Conservation (phyloP, 2,888 invertebrate species). For the Pristionchus fissidentatus region DNA sequence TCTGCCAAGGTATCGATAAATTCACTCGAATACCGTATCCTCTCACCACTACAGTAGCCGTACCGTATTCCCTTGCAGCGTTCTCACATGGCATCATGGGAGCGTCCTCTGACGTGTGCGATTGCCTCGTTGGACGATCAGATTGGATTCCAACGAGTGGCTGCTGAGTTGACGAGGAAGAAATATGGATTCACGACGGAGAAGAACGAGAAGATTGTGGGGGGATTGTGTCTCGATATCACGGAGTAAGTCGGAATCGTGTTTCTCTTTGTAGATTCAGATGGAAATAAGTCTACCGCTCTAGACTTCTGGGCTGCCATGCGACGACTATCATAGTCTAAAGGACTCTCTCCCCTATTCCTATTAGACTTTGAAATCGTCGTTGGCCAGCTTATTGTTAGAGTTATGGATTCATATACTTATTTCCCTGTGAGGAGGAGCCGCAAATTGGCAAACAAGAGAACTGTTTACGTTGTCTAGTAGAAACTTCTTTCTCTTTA, state of each 20-base stretch:
- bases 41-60: background rate
- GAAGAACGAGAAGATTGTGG: slow-evolving; percentile 62
- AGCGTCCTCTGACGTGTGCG: slow-evolving; percentile 56
- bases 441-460: too few species aligned
- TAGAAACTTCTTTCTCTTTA: too few species aligned
- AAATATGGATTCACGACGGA: slow-evolving; percentile 56
- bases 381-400: too few species aligned
- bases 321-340: too few species aligned
- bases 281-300: too few species aligned
- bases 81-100: slow-evolving; percentile 48
- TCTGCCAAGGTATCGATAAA: background rate
- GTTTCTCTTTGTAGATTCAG: too few species aligned
- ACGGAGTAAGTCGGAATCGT: slow-evolving; percentile 58
- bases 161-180: slow-evolving; percentile 63
- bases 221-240: slow-evolving; percentile 64
- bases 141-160: slow-evolving; percentile 59
- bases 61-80: background rate
- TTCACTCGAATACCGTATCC: background rate
- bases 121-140: slow-evolving; percentile 70
- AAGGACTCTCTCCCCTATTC: too few species aligned
- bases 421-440: too few species aligned
- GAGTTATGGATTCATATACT: too few species aligned
- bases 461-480: too few species aligned
- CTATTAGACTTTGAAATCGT: too few species aligned
- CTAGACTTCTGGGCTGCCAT: too few species aligned